Base-by-base conservation (phyloP, 2,797 vertebrate genomes). In the Falco novaeseelandiae region DNA sequence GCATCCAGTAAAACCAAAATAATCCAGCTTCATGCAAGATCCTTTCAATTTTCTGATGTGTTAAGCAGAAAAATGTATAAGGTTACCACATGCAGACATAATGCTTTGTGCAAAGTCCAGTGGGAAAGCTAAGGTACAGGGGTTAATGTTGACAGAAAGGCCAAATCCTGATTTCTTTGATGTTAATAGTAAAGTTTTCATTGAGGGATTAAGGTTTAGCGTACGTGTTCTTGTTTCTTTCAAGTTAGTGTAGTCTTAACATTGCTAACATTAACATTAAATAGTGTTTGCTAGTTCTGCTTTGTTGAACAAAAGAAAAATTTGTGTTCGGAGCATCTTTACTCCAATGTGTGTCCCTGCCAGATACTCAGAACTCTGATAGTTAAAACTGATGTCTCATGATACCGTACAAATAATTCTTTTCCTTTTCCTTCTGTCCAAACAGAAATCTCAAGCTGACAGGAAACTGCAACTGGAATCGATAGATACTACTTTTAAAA, bases 121-220 rank as follows among this genome's bases (percentile, higher is more conserved):
- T 54, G 95, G 93, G 83, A 96, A 91, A 66, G n/a, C 42, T 34
- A 65, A 91, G 55, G 79, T 71, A 67, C 58, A 87, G 78, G 74
- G 81, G 90, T 90, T 92, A 94, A 92, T 89, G 78, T 79, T 89
- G 94, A 93, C 86, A 83, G 77, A 74, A 92, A 88, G 86, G 71
- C 83, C 88, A 95, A 89, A 87, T 89, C 67, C 27, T 67, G 30
- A 44, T 85, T 94, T 87, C 88, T 96, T 94, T 96, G 88, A 94
- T 93, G 90, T 83, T 83, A 95, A 95, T 61, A 94, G 72, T 63
- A 94, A 89, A 87, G 66, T 83, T 93, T 93, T 87, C 42, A 44
- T 44, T 44, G 42, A 44, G 94, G 77, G 83, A 92, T 92, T 86
- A 88, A 86, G 79, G 58, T 87, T 93, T 95, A 84, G 66, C 48